These are phyloP conservation scores for Nymphalis polychloros DNA, from an alignment of 2,888 invertebrate species.

Conservation along the genomic window DNA sequence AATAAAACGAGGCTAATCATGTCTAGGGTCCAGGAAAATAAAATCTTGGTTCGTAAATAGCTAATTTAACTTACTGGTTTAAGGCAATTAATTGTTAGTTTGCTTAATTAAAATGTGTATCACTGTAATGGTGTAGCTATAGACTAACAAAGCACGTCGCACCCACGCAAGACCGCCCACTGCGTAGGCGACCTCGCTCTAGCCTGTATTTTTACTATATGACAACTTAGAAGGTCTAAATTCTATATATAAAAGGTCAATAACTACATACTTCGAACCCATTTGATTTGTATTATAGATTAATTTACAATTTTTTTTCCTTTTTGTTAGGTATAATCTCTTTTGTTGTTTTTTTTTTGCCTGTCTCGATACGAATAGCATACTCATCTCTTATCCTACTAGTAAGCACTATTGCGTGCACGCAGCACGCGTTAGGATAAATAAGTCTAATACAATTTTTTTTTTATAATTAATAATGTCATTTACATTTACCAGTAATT, in stretches of 20 bases:
- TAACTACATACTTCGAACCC: not conserved
- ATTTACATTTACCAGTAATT: too few species aligned
- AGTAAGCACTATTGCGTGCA: too few species aligned
- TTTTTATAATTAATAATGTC: too few species aligned
- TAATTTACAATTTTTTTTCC: too few species aligned
- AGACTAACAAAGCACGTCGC: slow-evolving; percentile 16
- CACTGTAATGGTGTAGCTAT: not conserved
- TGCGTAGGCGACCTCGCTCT: slow-evolving; percentile 22
- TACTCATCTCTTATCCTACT: too few species aligned
- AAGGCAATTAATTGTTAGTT: not conserved
- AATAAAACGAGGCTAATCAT: not conserved
- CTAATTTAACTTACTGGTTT: not conserved
- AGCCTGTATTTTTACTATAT: slow-evolving; percentile 21
- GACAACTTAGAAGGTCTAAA: slow-evolving; percentile 10
- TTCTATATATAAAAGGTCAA: slow-evolving; percentile 2
- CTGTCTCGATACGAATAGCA: too few species aligned
- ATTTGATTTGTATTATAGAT: too few species aligned
- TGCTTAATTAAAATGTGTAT: slow-evolving; percentile 10
- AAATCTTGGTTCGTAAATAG: not conserved
- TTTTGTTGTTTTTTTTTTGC: too few species aligned
- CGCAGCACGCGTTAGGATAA: too few species aligned
- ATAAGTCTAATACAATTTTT: too few species aligned
- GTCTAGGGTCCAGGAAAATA: not conserved
- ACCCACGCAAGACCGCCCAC: slow-evolving; percentile 23
- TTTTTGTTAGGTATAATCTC: too few species aligned